Evolutionary conservation across 2,797 vertebrate genomes (phyloP), one percentile per base, ranked within the genome.

Genomic region (Enteromius mattozi): DNA sequence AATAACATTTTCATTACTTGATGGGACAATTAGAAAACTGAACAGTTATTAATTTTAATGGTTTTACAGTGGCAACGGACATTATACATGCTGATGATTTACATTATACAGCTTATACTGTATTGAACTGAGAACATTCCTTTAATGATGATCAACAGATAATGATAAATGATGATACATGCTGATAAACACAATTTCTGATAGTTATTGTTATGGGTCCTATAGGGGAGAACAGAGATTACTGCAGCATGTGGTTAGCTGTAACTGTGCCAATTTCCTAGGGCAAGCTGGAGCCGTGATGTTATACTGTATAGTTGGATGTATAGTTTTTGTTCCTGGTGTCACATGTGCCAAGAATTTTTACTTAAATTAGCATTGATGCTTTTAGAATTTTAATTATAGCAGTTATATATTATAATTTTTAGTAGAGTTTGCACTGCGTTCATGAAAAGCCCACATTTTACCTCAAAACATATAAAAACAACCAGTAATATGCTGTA

Each of bases 161-260:
- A 5, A 72, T 19, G 14, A 72, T 71, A 71, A 72, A 69, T n/a
- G 35, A 69, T 13, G 68, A 72, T 72, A 17, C 27, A 42, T 42
- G 35, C 3, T 6, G 68, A 24, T 42, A 7, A 70, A 70, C 21
- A 49, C 45, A 33, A 27, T 27, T 51, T 10, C 47, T 51, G 24
- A 30, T 49, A 0, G 16, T 2, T 12, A 13, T 30, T 10, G 1
- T 12, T 49, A 72, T 4, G 40, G 42, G 42, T 72, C 3, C 7
- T 27, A 7, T 27, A 47, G 68, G n/a, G 3, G 14, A 71, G 70
- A 30, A 42, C 8, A 49, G 70, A 51, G 70, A 49, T 74, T 24
- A 61, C 10, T 21, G 16, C 9, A 30, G 9, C 14, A 72, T 6
- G 24, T 17, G 6, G n/a, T 45, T 42, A 24, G 40, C 1, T 70